phyloP scores from a whole-genome alignment of 1,140 invertebrate genomes.

The Antheraea pernyi region DNA sequence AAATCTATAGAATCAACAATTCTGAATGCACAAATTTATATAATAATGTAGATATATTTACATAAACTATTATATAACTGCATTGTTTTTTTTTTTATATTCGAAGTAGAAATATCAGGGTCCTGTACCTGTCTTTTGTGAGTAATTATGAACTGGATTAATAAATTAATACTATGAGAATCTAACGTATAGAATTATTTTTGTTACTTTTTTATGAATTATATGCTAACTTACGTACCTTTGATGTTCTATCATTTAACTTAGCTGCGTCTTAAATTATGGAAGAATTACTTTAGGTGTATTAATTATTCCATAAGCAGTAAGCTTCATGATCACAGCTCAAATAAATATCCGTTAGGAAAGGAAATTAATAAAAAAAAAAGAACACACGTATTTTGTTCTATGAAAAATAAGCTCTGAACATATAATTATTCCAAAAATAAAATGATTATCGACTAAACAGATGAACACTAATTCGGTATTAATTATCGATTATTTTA shows the following conservation, averaged over 20 bases:
- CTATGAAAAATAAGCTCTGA: too few relatives aligned
- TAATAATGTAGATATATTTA: background rate
- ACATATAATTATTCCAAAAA: background rate
- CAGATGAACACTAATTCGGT: background rate
- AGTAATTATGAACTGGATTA: background rate
- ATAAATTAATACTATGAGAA: background rate
- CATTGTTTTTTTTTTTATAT: constrained; percentile 22
- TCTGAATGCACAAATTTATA: background rate
- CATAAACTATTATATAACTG: background rate
- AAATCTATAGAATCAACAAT: background rate
- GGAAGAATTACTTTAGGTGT: background rate
- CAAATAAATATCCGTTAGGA: too few relatives aligned
- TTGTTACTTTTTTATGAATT: background rate
- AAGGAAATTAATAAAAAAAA: too few relatives aligned
- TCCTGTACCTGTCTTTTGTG: constrained; percentile 16
- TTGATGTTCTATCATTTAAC: background rate
- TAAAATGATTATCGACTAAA: background rate
- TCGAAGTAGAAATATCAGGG: constrained; percentile 16
- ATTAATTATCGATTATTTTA: background rate
- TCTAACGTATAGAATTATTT: background rate
- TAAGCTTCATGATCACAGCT: background rate
- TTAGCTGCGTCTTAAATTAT: background rate
- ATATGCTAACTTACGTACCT: background rate
- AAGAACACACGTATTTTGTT: too few relatives aligned
- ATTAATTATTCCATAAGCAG: background rate